Percentiles rank a stretch among this genome's conserved stretches.
These are phyloP conservation scores for Onychostoma macrolepis DNA, from an alignment of 2,113 vertebrate species.

Conservation along the genomic window DNA sequence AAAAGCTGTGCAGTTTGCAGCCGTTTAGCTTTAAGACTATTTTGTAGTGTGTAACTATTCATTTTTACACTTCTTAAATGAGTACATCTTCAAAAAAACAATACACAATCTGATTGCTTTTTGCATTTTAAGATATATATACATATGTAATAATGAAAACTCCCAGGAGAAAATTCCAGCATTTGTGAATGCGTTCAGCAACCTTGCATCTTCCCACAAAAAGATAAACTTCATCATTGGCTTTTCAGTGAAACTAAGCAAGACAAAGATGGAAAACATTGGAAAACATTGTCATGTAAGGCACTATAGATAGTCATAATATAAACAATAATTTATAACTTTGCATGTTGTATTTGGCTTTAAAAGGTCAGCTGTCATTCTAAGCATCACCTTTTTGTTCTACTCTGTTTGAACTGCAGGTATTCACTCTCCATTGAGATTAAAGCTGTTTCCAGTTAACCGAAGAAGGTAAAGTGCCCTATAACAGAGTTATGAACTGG, in stretches of 20 bases:
- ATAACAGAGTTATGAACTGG: neutral
- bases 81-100: neutral
- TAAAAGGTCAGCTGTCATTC: neutral
- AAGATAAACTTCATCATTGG: neutral
- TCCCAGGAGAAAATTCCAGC: conserved; percentile 33
- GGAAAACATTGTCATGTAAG: conserved; percentile 15
- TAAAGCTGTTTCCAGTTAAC: neutral
- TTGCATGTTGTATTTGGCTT: neutral
- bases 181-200: conserved; percentile 26
- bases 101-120: neutral
- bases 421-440: neutral
- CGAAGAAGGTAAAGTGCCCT: neutral
- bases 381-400: neutral
- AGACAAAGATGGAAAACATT: neutral
- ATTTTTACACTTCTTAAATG: neutral
- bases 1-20: neutral
- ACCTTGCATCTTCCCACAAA: neutral
- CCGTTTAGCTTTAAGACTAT: conserved; percentile 18
- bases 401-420: neutral
- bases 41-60: conserved; percentile 23
- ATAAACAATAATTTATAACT: conserved; percentile 15
- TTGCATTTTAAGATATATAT: neutral
- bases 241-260: neutral
- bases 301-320: conserved; percentile 16
- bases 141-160: neutral